These are phyloP conservation scores for Zygaena filipendulae DNA, from an alignment of 2,888 invertebrate genomes.

Conservation along the genomic window DNA sequence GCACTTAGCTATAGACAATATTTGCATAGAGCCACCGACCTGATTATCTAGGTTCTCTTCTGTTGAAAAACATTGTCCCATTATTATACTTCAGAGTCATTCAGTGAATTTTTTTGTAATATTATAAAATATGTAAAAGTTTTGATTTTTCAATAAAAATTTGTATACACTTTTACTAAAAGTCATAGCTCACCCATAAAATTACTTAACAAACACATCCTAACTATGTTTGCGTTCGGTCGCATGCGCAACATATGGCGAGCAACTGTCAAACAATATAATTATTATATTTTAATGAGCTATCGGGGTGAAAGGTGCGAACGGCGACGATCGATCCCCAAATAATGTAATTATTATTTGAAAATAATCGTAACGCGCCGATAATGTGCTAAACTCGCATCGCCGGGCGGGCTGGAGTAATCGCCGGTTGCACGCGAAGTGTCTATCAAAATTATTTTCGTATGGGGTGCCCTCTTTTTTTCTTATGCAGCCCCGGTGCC, in stretches of 20 bases:
- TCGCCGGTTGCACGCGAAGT: slow-evolving; percentile 61
- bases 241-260: slow-evolving; percentile 27
- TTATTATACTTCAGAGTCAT: too few relatives aligned
- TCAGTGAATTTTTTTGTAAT: too few relatives aligned
- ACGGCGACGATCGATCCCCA: slow-evolving; percentile 38
- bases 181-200: too few relatives aligned
- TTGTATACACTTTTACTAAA: too few relatives aligned
- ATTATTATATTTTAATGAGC: slow-evolving; percentile 45
- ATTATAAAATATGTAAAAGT: slow-evolving; percentile 3
- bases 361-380: slow-evolving; percentile 50
- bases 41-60: slow-evolving; percentile 29
- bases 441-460: slow-evolving; percentile 65
- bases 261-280: slow-evolving; percentile 10
- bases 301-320: slow-evolving; percentile 43
- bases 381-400: slow-evolving; percentile 64
- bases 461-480: slow-evolving; percentile 46
- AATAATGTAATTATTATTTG: slow-evolving; percentile 43
- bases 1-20: slow-evolving; percentile 16
- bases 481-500: slow-evolving; percentile 40
- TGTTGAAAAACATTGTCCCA: slow-evolving; percentile 14
- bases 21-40: slow-evolving; percentile 19
- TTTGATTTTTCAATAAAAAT: too few relatives aligned
- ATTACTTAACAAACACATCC: slow-evolving; percentile 5
- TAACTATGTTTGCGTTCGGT: slow-evolving; percentile 18
- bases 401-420: slow-evolving; percentile 39